Base-by-base conservation (phyloP, 2,888 invertebrate genomes). In the Harpalus rubripes region DNA sequence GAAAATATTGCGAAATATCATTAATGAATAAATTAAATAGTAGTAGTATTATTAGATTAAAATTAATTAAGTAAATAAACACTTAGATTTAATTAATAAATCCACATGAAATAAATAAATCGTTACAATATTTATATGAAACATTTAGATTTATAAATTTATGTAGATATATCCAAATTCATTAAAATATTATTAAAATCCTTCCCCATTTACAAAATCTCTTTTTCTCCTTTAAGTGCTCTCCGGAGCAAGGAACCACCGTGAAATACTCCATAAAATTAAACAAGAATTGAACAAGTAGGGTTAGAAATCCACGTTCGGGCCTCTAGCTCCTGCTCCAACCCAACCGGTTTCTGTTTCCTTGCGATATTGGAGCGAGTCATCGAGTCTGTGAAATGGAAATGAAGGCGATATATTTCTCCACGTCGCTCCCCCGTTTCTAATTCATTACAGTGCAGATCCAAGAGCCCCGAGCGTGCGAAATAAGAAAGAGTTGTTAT, bases 191-290 rank as follows among this genome's bases (percentile, higher is more conserved):
- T 32, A 32, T 32, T 32, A 32, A 32, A 32, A 32, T 32, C 32
- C 32, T 32, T 32, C 32, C 26, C 22, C 63, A 26, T 26, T 0
- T 5, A 22, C 12, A 63, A 26, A 22, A 63, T 0, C 8, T 12
- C 26, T 63, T 4, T 22, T 22, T 63, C 63, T 10, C 63, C 18
- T 18, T 59, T 59, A 59, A 12, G 63, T 68, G 68, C 26, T 68
- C 15, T 10, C 39, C 7, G 39, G 32, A 68, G 63, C 63, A n/a
- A 63, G 0, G 63, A 63, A 63, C 63, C 63, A 68, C 68, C 39
- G 63, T 68, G 68, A 68, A 68, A 68, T 68, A 68, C 68, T 68
- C 68, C 68, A 68, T 39, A 68, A 68, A 68, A 68, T 68, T 68
- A 68, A 68, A 68, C 68, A 26, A 3, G 68, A 68, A 68, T 68